Conservation (phyloP, 23 tunicate genomes). For the Aplidium turbinatum region DNA sequence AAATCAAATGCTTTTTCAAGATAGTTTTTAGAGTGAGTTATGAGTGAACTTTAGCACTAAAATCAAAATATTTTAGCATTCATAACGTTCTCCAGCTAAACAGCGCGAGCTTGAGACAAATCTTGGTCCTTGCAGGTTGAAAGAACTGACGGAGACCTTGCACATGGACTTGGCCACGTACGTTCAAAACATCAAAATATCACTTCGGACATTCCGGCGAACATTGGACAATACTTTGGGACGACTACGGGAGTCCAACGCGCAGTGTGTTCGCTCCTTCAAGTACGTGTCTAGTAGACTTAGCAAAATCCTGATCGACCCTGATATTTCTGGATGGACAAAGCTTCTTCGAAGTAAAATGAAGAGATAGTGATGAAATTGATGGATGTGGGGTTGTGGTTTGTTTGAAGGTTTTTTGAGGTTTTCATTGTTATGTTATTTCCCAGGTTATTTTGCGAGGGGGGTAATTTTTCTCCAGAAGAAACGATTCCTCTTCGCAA, state of each 20-base stretch:
- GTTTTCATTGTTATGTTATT: no score
- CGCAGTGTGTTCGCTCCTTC: constrained; percentile 78
- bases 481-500: constrained; percentile 71
- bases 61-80: no score
- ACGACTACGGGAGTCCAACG: constrained; percentile 66
- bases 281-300: constrained; percentile 79
- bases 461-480: constrained; percentile 91
- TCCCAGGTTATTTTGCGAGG: constrained; percentile 80
- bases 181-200: constrained; percentile 69
- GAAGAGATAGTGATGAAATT: no score
- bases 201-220: constrained; percentile 68
- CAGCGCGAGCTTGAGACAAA: background rate
- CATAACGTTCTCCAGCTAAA: no score
- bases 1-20: no score
- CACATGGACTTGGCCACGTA: constrained; percentile 58
- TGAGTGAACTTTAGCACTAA: no score
- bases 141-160: constrained; percentile 41
- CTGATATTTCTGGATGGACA: no score
- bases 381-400: no score
- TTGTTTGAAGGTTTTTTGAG: no score
- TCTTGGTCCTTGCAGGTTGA: constrained; percentile 34
- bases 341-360: no score
- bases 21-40: no score
- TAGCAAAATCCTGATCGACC: no score
- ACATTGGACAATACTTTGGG: constrained; percentile 66